Base-by-base conservation (phyloP, 1,140 invertebrate genomes). In the Sinonovacula constricta region DNA sequence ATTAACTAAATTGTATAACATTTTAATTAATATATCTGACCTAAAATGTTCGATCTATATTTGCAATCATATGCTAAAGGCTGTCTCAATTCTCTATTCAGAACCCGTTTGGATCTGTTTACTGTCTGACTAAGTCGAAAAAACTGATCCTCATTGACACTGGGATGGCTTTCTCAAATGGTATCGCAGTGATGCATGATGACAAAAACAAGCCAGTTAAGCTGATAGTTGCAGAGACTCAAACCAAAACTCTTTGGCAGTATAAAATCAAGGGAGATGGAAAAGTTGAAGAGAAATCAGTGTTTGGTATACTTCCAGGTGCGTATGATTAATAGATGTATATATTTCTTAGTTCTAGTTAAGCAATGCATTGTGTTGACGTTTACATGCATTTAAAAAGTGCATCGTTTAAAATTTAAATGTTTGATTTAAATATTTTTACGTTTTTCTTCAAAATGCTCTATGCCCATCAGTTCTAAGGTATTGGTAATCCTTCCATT, bases 211-310 rank as follows among this genome's bases (percentile, higher is more conserved):
- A 53, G 49, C 86, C 87, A 2, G 28, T 63, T 14, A 83, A 80
- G 57, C 75, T 90, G 12, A 88, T 89, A 54, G 88, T 90, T 18
- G 88, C 88, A 4, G 88, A 90, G 59, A 90, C 88, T n/a, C 85
- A 83, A 10, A 85, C 87, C 2, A 88, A 87, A 72, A 33, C 72
- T 26, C 76, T 90, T 3, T 90, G 88, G 88, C 78, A 68, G 22
- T 89, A 88, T 81, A 84, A 87, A 33, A 88, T 89, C 39, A 15
- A 63, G 36, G 85, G 82, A 14, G 79, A 84, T 31, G 87, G 85
- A 2, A 60, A 81, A 57, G 79, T 89, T 0, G 66, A 53, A 30
- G 76, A 84, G 18, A 88, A 84, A 81, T 63, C 28, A 53, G 31
- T 83, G 1, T 90, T 87, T 87, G 87, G 83, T 59, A 85, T 81